Percentiles rank a stretch among this genome's conserved stretches.
Conservation (phyloP, 2,113 vertebrate species). For the Dryoscopus gambensis region DNA sequence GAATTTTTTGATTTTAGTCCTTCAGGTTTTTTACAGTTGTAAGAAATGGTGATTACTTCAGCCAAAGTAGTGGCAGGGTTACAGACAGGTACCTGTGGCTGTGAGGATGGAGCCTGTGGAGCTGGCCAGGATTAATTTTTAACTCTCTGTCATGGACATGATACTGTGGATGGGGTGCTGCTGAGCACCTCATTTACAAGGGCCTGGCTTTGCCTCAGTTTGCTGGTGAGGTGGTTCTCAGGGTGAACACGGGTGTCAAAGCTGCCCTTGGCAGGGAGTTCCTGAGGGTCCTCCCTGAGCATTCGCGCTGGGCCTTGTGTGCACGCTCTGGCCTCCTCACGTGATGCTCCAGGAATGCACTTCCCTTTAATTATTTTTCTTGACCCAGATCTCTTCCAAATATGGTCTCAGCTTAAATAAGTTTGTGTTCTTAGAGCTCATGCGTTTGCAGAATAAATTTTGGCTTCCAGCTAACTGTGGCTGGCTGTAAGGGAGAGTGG, state of each 20-base stretch:
- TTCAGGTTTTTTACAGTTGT: background rate
- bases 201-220: background rate
- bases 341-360: conserved; percentile 55
- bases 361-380: conserved; percentile 70
- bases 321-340: background rate
- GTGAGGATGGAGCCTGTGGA: background rate
- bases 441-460: conserved; percentile 47
- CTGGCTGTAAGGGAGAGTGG: background rate
- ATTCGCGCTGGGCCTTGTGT: background rate
- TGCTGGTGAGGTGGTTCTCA: background rate
- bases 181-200: background rate
- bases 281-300: background rate
- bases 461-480: conserved; percentile 14
- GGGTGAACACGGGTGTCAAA: background rate
- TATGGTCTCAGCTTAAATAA: conserved; percentile 64
- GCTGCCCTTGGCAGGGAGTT: background rate
- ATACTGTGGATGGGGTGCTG: fast-evolving
- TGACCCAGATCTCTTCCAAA: conserved; percentile 65
- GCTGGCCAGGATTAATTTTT: background rate
- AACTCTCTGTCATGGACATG: background rate
- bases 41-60: background rate
- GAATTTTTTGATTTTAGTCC: background rate
- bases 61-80: background rate
- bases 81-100: background rate
- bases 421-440: conserved; percentile 48